phyloP scores from a whole-genome alignment of 2,113 vertebrate species.

The Lanius collurio region DNA sequence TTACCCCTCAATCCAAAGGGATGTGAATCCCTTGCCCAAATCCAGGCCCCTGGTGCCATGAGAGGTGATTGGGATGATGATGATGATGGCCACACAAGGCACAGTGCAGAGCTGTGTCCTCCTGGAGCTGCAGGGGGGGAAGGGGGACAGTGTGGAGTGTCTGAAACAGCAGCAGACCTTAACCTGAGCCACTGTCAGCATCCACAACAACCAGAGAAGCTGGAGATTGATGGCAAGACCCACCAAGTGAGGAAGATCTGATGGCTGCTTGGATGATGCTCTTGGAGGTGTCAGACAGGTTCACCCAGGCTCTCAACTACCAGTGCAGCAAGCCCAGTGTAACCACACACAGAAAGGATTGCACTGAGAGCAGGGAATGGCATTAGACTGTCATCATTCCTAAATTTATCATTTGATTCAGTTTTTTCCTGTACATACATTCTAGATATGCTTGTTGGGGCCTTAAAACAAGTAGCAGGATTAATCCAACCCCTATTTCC shows the following conservation, averaged over 20 bases:
- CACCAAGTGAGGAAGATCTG: neutral
- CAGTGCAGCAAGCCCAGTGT: neutral
- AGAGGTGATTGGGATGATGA: neutral
- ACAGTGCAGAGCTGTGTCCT: neutral
- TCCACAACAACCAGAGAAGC: neutral
- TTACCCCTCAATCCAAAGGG: neutral
- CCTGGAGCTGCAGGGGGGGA: neutral
- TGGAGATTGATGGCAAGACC: neutral
- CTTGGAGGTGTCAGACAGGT: neutral
- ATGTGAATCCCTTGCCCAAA: neutral
- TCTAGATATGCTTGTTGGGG: neutral
- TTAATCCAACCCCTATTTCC: neutral
- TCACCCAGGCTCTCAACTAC: neutral
- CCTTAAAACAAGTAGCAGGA: neutral
- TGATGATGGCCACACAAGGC: neutral
- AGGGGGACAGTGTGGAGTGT: neutral
- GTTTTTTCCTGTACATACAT: neutral
- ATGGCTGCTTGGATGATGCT: neutral
- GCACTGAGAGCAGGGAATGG: neutral
- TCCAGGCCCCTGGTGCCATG: neutral
- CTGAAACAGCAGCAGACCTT: neutral
- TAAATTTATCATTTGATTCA: neutral
- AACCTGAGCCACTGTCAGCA: neutral
- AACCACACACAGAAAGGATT: neutral
- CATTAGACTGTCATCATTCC: neutral